Evolutionary conservation across 2,113 vertebrate species (phyloP).

Genomic region (Ameiurus melas): DNA sequence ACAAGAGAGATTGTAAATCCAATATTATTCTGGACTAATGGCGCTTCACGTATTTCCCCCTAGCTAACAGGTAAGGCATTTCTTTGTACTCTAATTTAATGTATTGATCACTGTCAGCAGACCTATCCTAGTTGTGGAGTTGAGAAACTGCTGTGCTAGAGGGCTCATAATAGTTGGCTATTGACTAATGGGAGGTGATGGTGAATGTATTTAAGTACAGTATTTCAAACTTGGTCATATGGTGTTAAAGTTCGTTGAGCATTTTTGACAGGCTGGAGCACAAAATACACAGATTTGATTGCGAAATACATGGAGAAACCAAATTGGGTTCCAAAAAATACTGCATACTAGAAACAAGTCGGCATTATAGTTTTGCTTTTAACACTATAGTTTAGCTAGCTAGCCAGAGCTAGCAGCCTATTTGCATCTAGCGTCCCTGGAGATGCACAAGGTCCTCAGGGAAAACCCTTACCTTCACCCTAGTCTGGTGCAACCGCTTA

Average conservation of each 20-base stretch:
- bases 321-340: no score
- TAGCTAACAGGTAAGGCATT: conserved; percentile 14
- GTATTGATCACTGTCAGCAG: not conserved
- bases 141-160: not conserved
- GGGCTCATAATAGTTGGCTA: not conserved
- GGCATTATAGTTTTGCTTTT: not conserved
- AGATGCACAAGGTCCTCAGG: not conserved
- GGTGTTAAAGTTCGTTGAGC: not conserved
- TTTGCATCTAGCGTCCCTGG: not conserved
- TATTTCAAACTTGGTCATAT: not conserved
- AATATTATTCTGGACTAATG: not conserved
- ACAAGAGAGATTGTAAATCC: not conserved
- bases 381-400: not conserved
- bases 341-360: not conserved
- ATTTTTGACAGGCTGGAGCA: not conserved
- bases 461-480: not conserved
- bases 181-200: not conserved
- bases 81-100: not conserved
- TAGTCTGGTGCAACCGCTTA: not conserved
- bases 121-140: not conserved
- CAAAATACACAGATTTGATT: not conserved
- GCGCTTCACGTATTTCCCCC: not conserved
- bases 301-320: not conserved
- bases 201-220: not conserved
- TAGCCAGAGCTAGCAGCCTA: not conserved